Percentiles rank a stretch among this genome's conserved stretches.
Conservation (phyloP, 2,797 vertebrate genomes). For the Notolepis coatsorum region DNA sequence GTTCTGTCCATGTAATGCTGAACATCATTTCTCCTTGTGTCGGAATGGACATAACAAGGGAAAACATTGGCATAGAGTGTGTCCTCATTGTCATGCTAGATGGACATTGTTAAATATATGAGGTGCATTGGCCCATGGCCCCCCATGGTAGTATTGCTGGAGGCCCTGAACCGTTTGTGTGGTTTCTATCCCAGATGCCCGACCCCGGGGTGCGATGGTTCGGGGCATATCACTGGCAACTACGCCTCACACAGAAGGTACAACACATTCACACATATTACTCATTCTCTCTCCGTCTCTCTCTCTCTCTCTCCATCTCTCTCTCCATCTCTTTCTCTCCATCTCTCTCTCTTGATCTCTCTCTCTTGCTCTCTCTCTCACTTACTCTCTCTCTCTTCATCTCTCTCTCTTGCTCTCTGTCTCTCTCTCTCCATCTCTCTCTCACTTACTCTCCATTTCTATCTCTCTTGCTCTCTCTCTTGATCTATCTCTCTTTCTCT, state of each 20-base stretch:
- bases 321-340: neutral
- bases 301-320: neutral
- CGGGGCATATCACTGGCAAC: conserved; percentile 99
- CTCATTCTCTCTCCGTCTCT: neutral
- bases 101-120: too few species aligned
- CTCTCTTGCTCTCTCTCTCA: neutral
- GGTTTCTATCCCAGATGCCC: conserved; percentile 91
- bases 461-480: too few species aligned
- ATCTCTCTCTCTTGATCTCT: neutral
- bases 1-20: too few species aligned
- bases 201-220: conserved; percentile 98
- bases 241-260: conserved; percentile 99
- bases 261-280: conserved; percentile 10
- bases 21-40: too few species aligned
- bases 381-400: too few species aligned
- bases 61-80: too few species aligned
- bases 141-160: conserved; percentile 35
- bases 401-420: neutral
- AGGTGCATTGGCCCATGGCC: neutral
- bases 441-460: too few species aligned
- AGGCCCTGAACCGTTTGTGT: conserved; percentile 73
- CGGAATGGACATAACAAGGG: too few species aligned
- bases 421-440: neutral
- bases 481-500: too few species aligned
- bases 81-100: too few species aligned